These are phyloP conservation scores for Pachydiplax longipennis DNA, from an alignment of 2,888 invertebrate species.

Conservation along the genomic window DNA sequence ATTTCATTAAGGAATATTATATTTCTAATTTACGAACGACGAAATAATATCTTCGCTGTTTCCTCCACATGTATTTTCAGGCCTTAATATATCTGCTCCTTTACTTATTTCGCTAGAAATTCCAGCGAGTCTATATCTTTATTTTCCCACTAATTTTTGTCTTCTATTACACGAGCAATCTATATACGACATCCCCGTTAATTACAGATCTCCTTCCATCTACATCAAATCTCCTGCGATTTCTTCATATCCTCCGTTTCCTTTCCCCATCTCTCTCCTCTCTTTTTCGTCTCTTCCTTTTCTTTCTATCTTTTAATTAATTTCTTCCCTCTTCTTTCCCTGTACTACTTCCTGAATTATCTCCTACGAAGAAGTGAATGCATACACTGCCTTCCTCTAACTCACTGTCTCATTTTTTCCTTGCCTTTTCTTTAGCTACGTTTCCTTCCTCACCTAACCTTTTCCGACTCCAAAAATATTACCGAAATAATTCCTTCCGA, in stretches of 20 bases:
- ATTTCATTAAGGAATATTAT: too few species aligned
- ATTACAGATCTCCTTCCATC: background rate
- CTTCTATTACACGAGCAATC: background rate
- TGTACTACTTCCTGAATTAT: background rate
- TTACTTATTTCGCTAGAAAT: background rate
- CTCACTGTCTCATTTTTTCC: background rate
- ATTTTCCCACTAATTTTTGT: background rate
- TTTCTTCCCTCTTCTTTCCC: background rate
- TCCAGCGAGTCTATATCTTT: background rate
- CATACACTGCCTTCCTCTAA: background rate
- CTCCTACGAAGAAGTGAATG: background rate
- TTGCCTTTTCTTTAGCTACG: background rate
- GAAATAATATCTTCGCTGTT: background rate
- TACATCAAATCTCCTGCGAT: background rate
- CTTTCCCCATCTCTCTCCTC: background rate
- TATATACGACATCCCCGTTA: background rate
- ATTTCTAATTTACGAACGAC: too few species aligned
- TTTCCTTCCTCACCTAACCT: background rate
- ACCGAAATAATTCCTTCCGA: background rate
- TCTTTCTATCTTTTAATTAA: background rate
- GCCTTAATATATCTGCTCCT: background rate
- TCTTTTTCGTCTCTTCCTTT: background rate
- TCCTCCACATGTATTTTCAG: background rate
- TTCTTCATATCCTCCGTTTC: background rate
- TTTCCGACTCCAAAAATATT: background rate